Percentiles rank a stretch among this genome's conserved stretches.
Evolutionary conservation across 1,140 invertebrate genomes (phyloP).

Genomic region (Magallana gigas): DNA sequence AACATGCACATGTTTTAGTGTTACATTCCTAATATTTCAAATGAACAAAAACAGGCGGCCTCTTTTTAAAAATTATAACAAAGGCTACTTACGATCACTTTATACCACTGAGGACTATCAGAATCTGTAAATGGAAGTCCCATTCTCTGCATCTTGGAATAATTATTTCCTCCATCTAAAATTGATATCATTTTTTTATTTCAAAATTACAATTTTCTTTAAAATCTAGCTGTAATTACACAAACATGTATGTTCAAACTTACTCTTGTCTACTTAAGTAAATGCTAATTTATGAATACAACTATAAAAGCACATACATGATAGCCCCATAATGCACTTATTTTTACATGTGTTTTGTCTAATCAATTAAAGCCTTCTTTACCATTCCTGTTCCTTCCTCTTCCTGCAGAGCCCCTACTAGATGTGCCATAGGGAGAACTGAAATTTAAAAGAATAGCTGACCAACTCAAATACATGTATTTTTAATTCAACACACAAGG

Average conservation of each 20-base stretch:
- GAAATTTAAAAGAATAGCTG: not conserved
- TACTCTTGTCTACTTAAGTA: too few species aligned
- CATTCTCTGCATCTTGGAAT: constrained; percentile 30
- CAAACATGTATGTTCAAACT: too few species aligned
- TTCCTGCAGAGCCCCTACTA: constrained; percentile 20
- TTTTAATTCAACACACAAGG: too few species aligned
- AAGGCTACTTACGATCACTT: constrained; percentile 23
- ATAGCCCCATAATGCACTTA: too few species aligned
- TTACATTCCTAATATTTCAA: not conserved
- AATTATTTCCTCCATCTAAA: constrained; percentile 5
- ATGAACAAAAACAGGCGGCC: not conserved
- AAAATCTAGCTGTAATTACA: too few species aligned
- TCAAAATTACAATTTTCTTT: too few species aligned
- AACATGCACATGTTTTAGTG: not conserved
- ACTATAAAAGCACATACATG: too few species aligned
- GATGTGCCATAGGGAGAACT: not conserved
- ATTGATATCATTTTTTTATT: too few species aligned
- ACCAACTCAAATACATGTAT: too few species aligned
- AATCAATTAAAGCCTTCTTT: not conserved
- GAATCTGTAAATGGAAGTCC: constrained; percentile 30
- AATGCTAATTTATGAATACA: too few species aligned
- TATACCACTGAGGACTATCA: constrained; percentile 21
- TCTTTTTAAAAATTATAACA: not conserved
- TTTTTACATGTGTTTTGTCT: too few species aligned
- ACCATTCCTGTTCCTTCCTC: not conserved